phyloP scores from a whole-genome alignment of 2,113 vertebrate species.

The Lophochroa leadbeateri region DNA sequence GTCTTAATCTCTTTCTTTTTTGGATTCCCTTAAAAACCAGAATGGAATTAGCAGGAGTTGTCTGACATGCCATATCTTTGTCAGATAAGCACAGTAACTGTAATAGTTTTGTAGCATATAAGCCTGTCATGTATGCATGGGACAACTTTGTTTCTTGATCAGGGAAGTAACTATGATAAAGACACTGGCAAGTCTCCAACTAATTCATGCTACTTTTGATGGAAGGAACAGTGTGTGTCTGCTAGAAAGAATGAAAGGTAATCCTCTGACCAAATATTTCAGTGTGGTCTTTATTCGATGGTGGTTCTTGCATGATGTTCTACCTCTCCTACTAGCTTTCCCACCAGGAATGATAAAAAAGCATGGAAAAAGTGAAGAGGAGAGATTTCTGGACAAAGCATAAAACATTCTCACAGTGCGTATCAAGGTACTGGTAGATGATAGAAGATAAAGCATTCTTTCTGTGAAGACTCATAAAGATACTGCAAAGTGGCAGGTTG shows the following conservation, averaged over 20 bases:
- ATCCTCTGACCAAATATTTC: not conserved
- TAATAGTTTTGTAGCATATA: not conserved
- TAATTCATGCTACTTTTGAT: not conserved
- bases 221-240: not conserved
- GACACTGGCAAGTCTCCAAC: not conserved
- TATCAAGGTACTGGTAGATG: not conserved
- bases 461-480: conserved; percentile 48
- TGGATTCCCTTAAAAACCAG: not conserved
- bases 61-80: not conserved
- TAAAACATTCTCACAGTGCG: not conserved
- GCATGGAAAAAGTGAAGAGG: not conserved
- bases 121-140: not conserved
- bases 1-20: not conserved
- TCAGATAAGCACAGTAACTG: not conserved
- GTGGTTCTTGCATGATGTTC: not conserved
- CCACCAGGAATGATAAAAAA: not conserved
- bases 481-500: conserved; percentile 66
- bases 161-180: not conserved
- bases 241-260: not conserved
- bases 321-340: not conserved
- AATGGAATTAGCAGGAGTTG: not conserved
- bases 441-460: not conserved
- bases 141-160: not conserved
- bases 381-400: not conserved
- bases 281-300: not conserved